Evolutionary conservation across 2,113 vertebrate genomes (phyloP).

Genomic region (Dromiciops gliroides): DNA sequence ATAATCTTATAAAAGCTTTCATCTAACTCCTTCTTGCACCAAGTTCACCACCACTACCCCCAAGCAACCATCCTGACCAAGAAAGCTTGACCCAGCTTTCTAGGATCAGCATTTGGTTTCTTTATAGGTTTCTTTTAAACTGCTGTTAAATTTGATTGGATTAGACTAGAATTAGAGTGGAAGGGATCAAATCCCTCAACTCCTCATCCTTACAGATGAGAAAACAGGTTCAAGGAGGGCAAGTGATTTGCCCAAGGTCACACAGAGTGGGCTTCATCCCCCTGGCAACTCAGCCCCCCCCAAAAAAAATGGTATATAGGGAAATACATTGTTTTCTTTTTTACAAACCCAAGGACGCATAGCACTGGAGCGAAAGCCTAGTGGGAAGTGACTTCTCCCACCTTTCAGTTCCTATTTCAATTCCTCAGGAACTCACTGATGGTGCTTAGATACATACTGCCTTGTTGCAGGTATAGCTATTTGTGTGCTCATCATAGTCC

Average conservation of each 20-base stretch:
- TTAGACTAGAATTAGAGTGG: not conserved
- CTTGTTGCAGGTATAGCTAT: not conserved
- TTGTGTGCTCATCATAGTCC: not conserved
- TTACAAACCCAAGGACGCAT: not conserved
- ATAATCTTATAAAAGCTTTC: not conserved
- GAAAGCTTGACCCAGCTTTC: not conserved
- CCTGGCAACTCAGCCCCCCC: not conserved
- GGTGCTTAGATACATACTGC: too few species aligned
- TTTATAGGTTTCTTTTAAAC: not conserved
- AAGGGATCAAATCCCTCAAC: not conserved
- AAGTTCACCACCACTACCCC: not conserved
- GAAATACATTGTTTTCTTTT: not conserved
- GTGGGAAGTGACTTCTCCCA: not conserved
- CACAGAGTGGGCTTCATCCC: not conserved
- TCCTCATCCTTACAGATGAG: not conserved
- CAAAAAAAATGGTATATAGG: not conserved
- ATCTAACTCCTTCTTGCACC: not conserved
- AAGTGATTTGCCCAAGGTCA: not conserved
- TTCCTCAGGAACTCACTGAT: not conserved
- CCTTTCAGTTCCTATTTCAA: not conserved
- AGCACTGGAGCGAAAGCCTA: not conserved
- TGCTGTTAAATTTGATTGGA: not conserved
- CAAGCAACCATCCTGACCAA: not conserved
- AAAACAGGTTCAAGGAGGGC: not conserved
- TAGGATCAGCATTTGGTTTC: not conserved